A percentile compares a stretch with the other conserved stretches of the same genome.
These are phyloP conservation scores for Caerostris darwini DNA, from an alignment of 1,140 invertebrate genomes.

Conservation along the genomic window DNA sequence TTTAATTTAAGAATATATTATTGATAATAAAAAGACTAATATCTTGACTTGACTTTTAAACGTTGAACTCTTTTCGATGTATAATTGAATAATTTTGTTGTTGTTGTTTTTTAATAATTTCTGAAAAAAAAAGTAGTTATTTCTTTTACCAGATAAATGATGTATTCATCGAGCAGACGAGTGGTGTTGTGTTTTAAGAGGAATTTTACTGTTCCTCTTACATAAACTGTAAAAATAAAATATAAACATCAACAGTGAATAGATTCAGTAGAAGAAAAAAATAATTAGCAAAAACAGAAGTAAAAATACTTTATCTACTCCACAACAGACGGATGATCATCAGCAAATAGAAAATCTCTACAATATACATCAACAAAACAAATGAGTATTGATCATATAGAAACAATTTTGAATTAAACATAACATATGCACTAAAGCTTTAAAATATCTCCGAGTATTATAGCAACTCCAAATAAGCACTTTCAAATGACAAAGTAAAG, in stretches of 20 bases:
- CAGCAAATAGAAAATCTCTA: conserved; percentile 67
- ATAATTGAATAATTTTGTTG: no score
- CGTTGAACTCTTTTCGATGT: no score
- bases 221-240: no score
- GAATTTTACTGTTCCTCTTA: no score
- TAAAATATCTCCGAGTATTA: not conserved
- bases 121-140: no score
- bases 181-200: no score
- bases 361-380: conserved; percentile 49
- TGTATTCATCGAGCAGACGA: no score
- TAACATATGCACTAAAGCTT: conserved; percentile 15
- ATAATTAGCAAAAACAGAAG: conserved; percentile 63
- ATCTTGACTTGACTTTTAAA: no score
- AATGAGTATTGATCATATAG: conserved; percentile 44
- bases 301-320: conserved; percentile 67
- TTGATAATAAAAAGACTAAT: no score
- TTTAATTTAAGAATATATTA: no score
- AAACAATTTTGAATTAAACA: conserved; percentile 56
- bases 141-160: no score
- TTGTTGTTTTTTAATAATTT: no score
- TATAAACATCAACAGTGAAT: not conserved
- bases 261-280: not conserved
- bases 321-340: conserved; percentile 62
- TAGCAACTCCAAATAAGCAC: not conserved
- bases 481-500: conserved; percentile 14